These are phyloP conservation scores for Procambarus virginalis DNA, from an alignment of 1,140 invertebrate genomes.

Conservation along the genomic window DNA sequence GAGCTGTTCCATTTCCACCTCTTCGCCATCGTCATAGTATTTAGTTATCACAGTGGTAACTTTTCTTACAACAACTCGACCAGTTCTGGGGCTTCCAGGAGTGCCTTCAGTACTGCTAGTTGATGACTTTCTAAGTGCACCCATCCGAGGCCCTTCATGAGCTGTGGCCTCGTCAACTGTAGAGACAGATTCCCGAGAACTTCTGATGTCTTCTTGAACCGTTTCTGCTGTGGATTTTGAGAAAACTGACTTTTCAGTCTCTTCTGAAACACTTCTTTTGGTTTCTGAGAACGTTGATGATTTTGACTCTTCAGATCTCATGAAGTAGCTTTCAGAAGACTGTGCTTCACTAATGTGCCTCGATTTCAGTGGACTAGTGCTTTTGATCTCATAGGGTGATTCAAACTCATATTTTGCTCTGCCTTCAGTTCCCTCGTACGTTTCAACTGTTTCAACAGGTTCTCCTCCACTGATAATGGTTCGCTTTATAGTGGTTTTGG, in stretches of 20 bases:
- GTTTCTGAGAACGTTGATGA: neutral
- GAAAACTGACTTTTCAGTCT: constrained; percentile 13
- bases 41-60: constrained; percentile 70
- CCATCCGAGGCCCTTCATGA: constrained; percentile 34
- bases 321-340: too few relatives aligned
- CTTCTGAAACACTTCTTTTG: constrained; percentile 13
- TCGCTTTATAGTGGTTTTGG: constrained; percentile 6
- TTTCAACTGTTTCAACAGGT: constrained; percentile 5
- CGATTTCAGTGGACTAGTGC: neutral
- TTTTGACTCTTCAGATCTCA: constrained; percentile 9
- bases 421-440: neutral
- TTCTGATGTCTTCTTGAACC: constrained; percentile 44
- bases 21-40: constrained; percentile 70
- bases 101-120: constrained; percentile 64
- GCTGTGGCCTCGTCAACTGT: constrained; percentile 27
- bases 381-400: neutral
- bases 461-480: constrained; percentile 30
- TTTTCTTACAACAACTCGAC: constrained; percentile 68
- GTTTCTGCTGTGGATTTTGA: constrained; percentile 25
- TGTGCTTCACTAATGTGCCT: neutral
- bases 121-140: constrained; percentile 59
- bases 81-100: constrained; percentile 68
- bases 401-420: neutral
- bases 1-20: constrained; percentile 69
- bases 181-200: constrained; percentile 54